Conservation (phyloP, 2,797 vertebrate genomes). For the Eospalax fontanierii region DNA sequence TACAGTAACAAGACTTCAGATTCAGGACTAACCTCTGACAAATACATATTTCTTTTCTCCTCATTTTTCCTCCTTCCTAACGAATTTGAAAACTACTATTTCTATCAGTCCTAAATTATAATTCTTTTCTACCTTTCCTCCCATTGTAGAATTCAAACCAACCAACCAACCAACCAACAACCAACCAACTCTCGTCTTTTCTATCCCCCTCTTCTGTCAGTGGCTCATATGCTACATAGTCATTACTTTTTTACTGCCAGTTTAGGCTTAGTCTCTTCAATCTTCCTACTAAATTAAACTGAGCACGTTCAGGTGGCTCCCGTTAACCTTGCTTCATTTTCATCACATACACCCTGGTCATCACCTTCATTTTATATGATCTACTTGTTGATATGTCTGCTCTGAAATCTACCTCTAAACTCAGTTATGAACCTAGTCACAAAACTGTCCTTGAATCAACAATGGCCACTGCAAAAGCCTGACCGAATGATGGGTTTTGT, state of each 20-base stretch:
- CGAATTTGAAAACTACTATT: constrained; percentile 27
- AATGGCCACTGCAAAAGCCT: constrained; percentile 73
- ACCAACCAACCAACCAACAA: background rate
- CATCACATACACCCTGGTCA: constrained; percentile 49
- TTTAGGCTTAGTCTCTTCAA: constrained; percentile 82
- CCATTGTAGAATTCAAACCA: constrained; percentile 15
- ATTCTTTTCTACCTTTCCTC: background rate
- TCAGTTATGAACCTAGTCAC: constrained; percentile 75
- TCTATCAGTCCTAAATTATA: constrained; percentile 55
- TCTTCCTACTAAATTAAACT: constrained; percentile 65
- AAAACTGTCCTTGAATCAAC: constrained; percentile 75
- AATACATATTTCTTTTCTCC: background rate
- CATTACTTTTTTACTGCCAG: constrained; percentile 57
- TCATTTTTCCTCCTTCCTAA: constrained; percentile 56
- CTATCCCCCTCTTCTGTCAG: constrained; percentile 57
- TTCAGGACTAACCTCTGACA: constrained; percentile 21
- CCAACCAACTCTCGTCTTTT: constrained; percentile 43
- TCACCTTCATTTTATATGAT: constrained; percentile 80
- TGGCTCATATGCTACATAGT: constrained; percentile 1
- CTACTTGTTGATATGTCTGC: constrained; percentile 72
- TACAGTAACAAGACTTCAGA: constrained; percentile 37
- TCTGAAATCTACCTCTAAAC: constrained; percentile 75
- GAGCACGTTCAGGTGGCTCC: constrained; percentile 58
- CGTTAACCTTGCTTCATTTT: constrained; percentile 74
- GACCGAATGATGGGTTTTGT: constrained; percentile 74